phyloP scores from a whole-genome alignment of 2,888 invertebrate species.

The Caenorhabditis wallacei region DNA sequence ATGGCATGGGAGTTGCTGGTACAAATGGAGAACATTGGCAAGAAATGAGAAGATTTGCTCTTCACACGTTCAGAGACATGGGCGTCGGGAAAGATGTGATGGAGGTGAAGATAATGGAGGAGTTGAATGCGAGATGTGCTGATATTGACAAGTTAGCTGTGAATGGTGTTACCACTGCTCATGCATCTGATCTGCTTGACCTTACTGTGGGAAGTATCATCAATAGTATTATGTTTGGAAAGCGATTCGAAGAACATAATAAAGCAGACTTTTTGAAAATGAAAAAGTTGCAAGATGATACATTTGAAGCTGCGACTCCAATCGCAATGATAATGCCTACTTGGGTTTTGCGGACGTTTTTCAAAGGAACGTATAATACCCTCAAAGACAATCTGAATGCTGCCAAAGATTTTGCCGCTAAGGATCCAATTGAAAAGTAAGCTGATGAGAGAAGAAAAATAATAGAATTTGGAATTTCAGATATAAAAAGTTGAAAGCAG shows the following conservation, averaged over 20 bases:
- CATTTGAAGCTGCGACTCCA: slow-evolving; percentile 20
- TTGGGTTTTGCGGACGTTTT: slow-evolving; percentile 39
- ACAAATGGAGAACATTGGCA: slow-evolving; percentile 63
- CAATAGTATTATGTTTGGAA: slow-evolving; percentile 54
- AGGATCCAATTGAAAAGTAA: slow-evolving; percentile 27
- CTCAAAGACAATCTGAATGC: not conserved
- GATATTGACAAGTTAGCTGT: slow-evolving; percentile 4
- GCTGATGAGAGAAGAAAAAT: too few species aligned
- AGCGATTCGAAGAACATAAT: slow-evolving; percentile 20
- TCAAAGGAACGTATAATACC: too few species aligned
- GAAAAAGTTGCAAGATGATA: slow-evolving; percentile 14
- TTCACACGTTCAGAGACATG: slow-evolving; percentile 60
- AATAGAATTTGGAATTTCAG: not conserved
- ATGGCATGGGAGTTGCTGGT: slow-evolving; percentile 34
- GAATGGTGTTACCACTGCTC: not conserved
- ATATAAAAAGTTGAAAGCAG: not conserved
- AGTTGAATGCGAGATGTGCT: slow-evolving; percentile 22
- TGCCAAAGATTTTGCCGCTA: slow-evolving; percentile 1
- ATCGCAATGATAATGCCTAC: slow-evolving; percentile 23
- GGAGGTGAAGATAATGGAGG: slow-evolving; percentile 63
- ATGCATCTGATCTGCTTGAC: slow-evolving; percentile 13
- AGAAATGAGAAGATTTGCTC: slow-evolving; percentile 57
- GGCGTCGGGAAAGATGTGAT: slow-evolving; percentile 66
- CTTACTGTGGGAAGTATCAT: slow-evolving; percentile 56
- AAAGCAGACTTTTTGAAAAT: slow-evolving; percentile 17